Evolutionary conservation across 2,797 vertebrate genomes (phyloP), one percentile per base, ranked within the genome.

Genomic region (Chromis chromis): DNA sequence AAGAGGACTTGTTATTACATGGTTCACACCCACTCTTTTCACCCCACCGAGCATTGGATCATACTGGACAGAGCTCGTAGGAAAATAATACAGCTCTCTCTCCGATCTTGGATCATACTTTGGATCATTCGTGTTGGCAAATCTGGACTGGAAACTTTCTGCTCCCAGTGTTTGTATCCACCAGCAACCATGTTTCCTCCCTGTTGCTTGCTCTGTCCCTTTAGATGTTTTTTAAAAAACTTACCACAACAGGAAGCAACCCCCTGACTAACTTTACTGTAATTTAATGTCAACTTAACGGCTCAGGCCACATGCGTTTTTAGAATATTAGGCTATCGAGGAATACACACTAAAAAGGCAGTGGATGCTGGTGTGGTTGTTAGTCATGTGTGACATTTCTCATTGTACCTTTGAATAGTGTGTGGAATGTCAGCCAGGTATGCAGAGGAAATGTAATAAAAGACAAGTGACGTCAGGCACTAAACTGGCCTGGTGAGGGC

Each of bases 1-100:
- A 85, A 65, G 71, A 84, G 75, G 79, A 84, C 78, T 74, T 90
- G 85, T 90, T 92, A 89, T 92, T 89, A 85, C 84, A 85, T 46
- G 61, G 86, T 82, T 89, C 85, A 89, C 88, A 66, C 87, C 88
- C 85, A 70, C 76, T 88, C 53, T 82, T 86, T 86, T 89, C 84
- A 88, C 77, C 76, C 59, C 79, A 36, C 49, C 52, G 63, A 86
- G 66, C 68, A 65, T 60, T 42, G 66, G 79, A 74, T 88, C 79
- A 69, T 78, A 81, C 85, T 63, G 76, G 81, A 88, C 72, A 25
- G 68, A 87, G 57, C 77, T 50, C 55, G 65, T 50, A 48, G 77
- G 74, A 60, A 82, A 67, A 84, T 70, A 81, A 42, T 63, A 60
- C 73, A 59, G 71, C 59, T 79, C 62, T 76, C 62, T 50, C 65